Conservation (phyloP, 2,888 invertebrate species). For the Cephus runcator region DNA sequence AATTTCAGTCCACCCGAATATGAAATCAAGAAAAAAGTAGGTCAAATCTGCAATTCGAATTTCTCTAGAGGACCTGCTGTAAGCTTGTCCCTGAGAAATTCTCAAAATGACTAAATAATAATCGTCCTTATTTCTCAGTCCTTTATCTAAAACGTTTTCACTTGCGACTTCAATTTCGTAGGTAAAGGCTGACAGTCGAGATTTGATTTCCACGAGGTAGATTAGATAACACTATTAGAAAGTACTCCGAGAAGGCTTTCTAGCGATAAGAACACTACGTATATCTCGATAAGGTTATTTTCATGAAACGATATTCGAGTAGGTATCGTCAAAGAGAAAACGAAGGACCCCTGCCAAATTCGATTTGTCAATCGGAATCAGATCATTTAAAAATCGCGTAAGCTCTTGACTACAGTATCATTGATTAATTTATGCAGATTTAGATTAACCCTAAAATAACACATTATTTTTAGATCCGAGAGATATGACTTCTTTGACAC, state of each 20-base stretch:
- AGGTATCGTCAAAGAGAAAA: not conserved
- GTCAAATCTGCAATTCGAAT: not conserved
- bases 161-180: not conserved
- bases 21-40: not conserved
- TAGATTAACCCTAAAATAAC: not conserved
- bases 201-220: not conserved
- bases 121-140: not conserved
- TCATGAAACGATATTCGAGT: not conserved
- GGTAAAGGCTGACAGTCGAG: not conserved
- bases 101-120: not conserved
- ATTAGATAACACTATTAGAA: not conserved
- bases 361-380: not conserved
- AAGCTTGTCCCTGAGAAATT: not conserved
- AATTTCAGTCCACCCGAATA: not conserved
- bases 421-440: not conserved
- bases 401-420: not conserved
- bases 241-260: not conserved
- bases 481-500: not conserved
- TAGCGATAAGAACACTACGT: not conserved
- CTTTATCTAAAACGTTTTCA: not conserved
- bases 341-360: not conserved
- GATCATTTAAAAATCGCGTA: not conserved
- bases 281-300: not conserved
- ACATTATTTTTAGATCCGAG: not conserved
- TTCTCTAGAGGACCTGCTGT: not conserved